Evolutionary conservation across 2,797 vertebrate genomes (phyloP).

Genomic region (Enteromius treurensis): DNA sequence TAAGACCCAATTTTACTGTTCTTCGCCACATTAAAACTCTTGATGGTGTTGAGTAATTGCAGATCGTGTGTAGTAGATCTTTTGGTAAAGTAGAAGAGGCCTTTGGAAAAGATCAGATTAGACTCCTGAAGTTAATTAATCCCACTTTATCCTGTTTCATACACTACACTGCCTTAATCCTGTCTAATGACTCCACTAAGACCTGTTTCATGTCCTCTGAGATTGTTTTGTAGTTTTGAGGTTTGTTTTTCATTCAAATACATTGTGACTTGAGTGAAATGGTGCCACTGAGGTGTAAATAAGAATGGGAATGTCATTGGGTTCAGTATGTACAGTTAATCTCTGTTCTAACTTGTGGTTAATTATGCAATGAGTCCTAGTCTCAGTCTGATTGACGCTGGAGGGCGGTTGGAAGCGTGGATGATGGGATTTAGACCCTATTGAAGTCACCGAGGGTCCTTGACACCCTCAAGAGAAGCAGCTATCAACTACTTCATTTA

Average conservation of each 20-base stretch:
- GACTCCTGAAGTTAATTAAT: conserved; percentile 59
- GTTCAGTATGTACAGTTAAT: conserved; percentile 19
- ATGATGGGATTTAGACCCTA: conserved; percentile 89
- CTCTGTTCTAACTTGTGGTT: conserved; percentile 18
- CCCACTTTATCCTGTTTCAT: conserved; percentile 58
- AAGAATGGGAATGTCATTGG: conserved; percentile 8
- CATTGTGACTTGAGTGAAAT: conserved; percentile 1
- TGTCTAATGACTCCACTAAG: conserved; percentile 52
- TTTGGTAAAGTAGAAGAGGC: conserved; percentile 30
- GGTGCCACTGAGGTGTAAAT: not conserved
- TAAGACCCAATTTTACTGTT: not conserved
- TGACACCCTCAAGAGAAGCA: conserved; percentile 76
- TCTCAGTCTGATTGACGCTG: conserved; percentile 84
- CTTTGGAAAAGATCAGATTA: conserved; percentile 48
- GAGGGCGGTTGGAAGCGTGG: conserved; percentile 84
- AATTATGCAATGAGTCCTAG: conserved; percentile 41
- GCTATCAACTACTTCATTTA: conserved; percentile 77
- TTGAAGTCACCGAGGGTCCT: conserved; percentile 88
- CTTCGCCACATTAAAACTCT: not conserved
- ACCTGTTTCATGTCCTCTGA: conserved; percentile 5
- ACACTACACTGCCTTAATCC: conserved; percentile 57
- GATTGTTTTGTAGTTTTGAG: conserved; percentile 23
- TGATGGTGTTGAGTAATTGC: conserved; percentile 2
- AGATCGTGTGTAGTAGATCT: not conserved
- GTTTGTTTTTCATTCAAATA: conserved; percentile 33